Percentiles rank a stretch among this genome's conserved stretches.
These are phyloP conservation scores for Chalcis sispes DNA, from an alignment of 2,888 invertebrate genomes.

Conservation along the genomic window DNA sequence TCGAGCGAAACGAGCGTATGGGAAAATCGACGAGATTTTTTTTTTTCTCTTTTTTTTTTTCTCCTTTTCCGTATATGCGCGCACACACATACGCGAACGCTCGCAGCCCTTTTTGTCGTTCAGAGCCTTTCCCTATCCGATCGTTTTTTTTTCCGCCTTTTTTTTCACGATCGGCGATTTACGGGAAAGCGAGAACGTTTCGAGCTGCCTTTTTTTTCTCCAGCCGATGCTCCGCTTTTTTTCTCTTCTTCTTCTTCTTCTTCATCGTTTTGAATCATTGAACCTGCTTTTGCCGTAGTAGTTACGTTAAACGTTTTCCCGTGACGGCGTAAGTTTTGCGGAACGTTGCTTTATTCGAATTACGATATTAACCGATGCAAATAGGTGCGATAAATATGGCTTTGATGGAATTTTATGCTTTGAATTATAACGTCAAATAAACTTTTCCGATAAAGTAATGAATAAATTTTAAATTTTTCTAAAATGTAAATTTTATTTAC, in stretches of 20 bases:
- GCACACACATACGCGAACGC: not conserved
- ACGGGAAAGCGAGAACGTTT: slow-evolving; percentile 38
- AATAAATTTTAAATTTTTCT: no score
- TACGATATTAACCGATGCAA: not conserved
- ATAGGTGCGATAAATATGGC: no score
- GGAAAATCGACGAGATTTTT: slow-evolving; percentile 45
- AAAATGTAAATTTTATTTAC: no score
- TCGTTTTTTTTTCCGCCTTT: slow-evolving; percentile 12
- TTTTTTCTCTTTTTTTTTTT: not conserved
- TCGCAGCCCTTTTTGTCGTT: slow-evolving; percentile 3
- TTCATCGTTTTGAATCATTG: slow-evolving; percentile 15
- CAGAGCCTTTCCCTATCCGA: not conserved
- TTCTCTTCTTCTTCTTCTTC: not conserved
- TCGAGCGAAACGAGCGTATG: slow-evolving; percentile 19
- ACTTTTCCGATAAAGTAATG: no score
- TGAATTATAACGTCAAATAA: no score
- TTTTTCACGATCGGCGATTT: slow-evolving; percentile 45
- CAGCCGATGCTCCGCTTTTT: not conserved
- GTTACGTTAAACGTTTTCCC: slow-evolving; percentile 6
- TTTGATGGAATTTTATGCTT: no score
- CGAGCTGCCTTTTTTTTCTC: slow-evolving; percentile 5
- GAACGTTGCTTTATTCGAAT: not conserved
- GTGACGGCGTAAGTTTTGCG: not conserved
- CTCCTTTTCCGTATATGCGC: not conserved
- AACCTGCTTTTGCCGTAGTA: not conserved